Conservation (phyloP, 2,113 vertebrate genomes). For the Okapia johnstoni region DNA sequence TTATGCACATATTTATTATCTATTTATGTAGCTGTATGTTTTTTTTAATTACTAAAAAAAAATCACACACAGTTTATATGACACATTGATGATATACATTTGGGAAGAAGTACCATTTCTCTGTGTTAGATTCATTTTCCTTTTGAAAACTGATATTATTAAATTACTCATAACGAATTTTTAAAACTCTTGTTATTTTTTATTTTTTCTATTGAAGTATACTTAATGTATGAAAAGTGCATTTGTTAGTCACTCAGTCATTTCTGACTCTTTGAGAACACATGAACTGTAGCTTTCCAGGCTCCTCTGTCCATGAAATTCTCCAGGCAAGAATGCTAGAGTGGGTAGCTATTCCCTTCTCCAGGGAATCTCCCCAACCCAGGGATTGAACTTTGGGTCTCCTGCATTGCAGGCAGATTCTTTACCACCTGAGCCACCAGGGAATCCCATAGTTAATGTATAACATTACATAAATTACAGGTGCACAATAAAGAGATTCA, state of each 20-base stretch:
- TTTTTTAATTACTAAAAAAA: background rate
- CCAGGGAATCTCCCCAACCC: background rate
- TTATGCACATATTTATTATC: background rate
- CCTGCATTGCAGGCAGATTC: background rate
- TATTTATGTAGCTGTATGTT: background rate
- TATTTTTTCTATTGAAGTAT: background rate
- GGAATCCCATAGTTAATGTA: background rate
- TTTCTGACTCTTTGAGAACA: background rate
- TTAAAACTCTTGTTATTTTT: background rate
- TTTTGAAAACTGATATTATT: background rate
- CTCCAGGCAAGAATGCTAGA: background rate
- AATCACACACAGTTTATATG: background rate
- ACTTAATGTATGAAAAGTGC: background rate
- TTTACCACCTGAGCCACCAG: background rate
- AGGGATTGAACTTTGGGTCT: accelerated
- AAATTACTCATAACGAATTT: background rate
- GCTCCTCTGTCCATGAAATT: background rate
- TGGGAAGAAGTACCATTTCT: background rate
- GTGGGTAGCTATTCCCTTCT: background rate
- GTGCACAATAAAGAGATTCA: no score
- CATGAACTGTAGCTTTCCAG: background rate
- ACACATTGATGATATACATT: background rate
- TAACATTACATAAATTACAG: no score
- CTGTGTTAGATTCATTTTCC: background rate
- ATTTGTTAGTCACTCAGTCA: background rate